Percentiles rank a stretch among this genome's conserved stretches.
These are phyloP conservation scores for Antechinus stuartii DNA, from an alignment of 2,113 vertebrate genomes.

Conservation along the genomic window DNA sequence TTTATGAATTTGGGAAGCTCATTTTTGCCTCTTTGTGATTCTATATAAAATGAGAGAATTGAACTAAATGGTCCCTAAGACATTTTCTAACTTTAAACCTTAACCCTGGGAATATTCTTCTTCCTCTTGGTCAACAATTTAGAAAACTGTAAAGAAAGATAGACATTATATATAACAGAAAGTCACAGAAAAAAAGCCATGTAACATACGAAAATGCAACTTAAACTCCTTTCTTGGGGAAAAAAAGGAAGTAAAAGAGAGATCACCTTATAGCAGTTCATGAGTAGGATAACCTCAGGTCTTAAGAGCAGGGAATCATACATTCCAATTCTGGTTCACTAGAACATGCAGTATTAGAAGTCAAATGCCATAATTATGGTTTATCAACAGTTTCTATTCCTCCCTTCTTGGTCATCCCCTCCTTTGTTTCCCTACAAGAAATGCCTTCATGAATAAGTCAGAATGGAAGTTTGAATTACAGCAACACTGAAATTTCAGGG, in stretches of 20 bases:
- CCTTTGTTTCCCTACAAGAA: background rate
- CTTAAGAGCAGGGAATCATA: background rate
- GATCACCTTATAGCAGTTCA: background rate
- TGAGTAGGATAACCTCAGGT: background rate
- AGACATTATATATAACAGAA: background rate
- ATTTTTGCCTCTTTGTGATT: background rate
- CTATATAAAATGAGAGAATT: background rate
- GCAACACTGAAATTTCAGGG: conserved; percentile 28
- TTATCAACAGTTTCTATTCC: background rate
- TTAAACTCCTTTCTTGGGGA: background rate
- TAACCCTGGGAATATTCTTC: conserved; percentile 43
- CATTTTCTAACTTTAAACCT: conserved; percentile 16
- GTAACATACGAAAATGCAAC: background rate
- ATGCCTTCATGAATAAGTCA: conserved; percentile 1
- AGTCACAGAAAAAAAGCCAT: background rate
- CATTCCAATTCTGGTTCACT: background rate
- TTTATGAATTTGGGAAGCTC: background rate
- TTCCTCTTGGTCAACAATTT: conserved; percentile 34
- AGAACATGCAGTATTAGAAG: background rate
- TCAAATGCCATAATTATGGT: background rate
- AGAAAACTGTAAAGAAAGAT: background rate
- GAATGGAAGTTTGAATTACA: background rate
- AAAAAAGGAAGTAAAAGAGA: background rate
- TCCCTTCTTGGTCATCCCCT: background rate
- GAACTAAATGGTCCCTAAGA: background rate